Percentiles rank a stretch among this genome's conserved stretches.
Conservation (phyloP, 2,888 invertebrate species). For the Urechis unicinctus region DNA sequence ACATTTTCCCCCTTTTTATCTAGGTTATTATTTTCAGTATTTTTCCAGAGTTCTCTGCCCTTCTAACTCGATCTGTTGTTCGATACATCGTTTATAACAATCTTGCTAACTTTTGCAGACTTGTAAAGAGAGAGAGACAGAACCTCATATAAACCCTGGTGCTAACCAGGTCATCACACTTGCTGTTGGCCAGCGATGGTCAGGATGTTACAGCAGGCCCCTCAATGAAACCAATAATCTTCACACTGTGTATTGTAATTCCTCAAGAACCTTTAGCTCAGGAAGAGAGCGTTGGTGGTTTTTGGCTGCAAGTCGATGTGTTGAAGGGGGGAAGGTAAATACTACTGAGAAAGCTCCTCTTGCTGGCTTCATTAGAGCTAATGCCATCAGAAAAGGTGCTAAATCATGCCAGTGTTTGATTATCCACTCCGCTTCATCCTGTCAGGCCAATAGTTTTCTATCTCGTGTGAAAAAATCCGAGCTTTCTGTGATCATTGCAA, state of each 20-base stretch:
- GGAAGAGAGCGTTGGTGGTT: slow-evolving; percentile 92
- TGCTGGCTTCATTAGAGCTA: too few species aligned
- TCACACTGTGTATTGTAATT: slow-evolving; percentile 26
- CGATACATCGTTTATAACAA: too few species aligned
- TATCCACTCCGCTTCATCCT: too few species aligned
- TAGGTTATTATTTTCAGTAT: background rate
- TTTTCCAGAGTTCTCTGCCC: background rate
- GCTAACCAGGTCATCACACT: slow-evolving; percentile 69
- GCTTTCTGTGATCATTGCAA: too few species aligned
- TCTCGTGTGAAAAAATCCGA: too few species aligned
- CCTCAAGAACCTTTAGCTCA: slow-evolving; percentile 64
- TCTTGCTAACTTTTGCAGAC: background rate
- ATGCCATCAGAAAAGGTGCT: too few species aligned
- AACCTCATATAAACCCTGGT: slow-evolving; percentile 33
- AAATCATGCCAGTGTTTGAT: too few species aligned
- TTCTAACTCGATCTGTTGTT: background rate
- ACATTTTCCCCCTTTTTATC: too few species aligned
- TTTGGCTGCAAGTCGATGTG: slow-evolving; percentile 74
- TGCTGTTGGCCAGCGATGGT: slow-evolving; percentile 11
- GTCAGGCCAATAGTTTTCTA: too few species aligned
- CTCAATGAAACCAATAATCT: background rate
- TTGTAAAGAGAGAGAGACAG: background rate
- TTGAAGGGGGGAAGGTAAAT: too few species aligned
- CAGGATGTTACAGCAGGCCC: slow-evolving; percentile 14
- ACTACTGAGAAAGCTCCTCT: too few species aligned